Base-by-base conservation (phyloP, 2,113 vertebrate species). In the Aramus guarauna region DNA sequence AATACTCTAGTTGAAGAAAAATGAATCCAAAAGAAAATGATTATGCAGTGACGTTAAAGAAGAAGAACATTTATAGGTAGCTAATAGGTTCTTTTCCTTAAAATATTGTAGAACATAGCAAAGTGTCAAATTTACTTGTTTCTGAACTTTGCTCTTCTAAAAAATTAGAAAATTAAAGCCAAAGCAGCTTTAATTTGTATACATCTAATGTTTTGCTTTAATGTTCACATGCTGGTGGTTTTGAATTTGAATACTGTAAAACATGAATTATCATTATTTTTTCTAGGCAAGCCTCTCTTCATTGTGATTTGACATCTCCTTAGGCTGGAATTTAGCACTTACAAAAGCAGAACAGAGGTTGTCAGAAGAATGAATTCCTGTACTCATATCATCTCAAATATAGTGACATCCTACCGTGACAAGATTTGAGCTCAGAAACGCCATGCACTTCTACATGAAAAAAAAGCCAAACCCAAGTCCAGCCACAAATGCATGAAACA, bases 321-420 rank as follows among this genome's bases (percentile, higher is more conserved):
- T 78, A 26, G 92, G 76, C n/a, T 88, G 56, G 81, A 96, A 85
- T 94, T 93, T 89, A 74, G 41, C 84, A 37, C 73, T 85, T 90
- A 79, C 52, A 90, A 77, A 94, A 94, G 72, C 50, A 66, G 79
- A 91, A 75, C 53, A 85, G 74, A 89, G 76, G 37, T 18, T 93
- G 83, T 95, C 85, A 82, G 88, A 89, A 89, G 74, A 93, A 87
- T 43, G 9, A 92, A 86, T 91, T 79, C 63, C 50, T 55, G 29
- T 59, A 66, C 26, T 80, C 12, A 2, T 45, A 30, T 91, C 1
- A 75, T 92, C 94, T 95, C 34, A 89, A 76, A 81, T 71, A 67
- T 78, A 74, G 53, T 87, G 64, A 82, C 43, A 50, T 91, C 52
- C 60, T 50, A 82, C 55, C 0, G 0, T 83, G 60, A 53, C 20